Evolutionary conservation across 2,797 vertebrate species (phyloP).

Genomic region (Pelochelys cantorii): DNA sequence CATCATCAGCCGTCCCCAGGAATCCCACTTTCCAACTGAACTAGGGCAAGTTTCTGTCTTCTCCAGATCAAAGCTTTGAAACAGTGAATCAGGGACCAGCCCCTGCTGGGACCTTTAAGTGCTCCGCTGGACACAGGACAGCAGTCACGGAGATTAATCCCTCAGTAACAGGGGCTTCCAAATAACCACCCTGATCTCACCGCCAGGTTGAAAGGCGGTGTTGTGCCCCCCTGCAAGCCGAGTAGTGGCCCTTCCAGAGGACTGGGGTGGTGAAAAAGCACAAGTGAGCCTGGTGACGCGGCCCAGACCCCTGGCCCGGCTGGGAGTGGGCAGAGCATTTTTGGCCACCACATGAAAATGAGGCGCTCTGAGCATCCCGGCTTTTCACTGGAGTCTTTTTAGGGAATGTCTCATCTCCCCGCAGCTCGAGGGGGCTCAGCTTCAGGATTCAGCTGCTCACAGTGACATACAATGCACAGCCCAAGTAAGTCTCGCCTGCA

Average conservation of each 20-base stretch:
- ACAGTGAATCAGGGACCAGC: conserved; percentile 12
- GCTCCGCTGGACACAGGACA: conserved; percentile 14
- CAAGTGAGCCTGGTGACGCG: background rate
- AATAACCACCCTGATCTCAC: accelerated
- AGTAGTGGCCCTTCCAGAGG: accelerated
- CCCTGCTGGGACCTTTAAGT: background rate
- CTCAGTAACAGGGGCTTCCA: conserved; percentile 14
- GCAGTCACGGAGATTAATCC: conserved; percentile 16
- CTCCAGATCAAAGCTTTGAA: background rate
- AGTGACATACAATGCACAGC: background rate
- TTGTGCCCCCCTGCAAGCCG: accelerated
- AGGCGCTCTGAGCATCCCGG: background rate
- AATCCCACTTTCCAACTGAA: conserved; percentile 5
- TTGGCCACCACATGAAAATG: background rate
- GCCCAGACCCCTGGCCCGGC: background rate
- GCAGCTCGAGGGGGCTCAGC: background rate
- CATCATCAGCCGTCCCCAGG: background rate
- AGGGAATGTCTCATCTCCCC: background rate
- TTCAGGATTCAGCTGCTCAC: background rate
- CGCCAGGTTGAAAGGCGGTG: background rate
- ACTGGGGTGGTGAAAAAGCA: accelerated
- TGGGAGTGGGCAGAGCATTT: background rate
- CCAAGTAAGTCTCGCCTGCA: background rate
- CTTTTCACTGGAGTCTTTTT: background rate
- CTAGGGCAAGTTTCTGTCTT: conserved; percentile 3